A percentile compares a stretch with the other conserved stretches of the same genome.
Conservation (phyloP, 2,113 vertebrate genomes). For the Urocitellus parryii region DNA sequence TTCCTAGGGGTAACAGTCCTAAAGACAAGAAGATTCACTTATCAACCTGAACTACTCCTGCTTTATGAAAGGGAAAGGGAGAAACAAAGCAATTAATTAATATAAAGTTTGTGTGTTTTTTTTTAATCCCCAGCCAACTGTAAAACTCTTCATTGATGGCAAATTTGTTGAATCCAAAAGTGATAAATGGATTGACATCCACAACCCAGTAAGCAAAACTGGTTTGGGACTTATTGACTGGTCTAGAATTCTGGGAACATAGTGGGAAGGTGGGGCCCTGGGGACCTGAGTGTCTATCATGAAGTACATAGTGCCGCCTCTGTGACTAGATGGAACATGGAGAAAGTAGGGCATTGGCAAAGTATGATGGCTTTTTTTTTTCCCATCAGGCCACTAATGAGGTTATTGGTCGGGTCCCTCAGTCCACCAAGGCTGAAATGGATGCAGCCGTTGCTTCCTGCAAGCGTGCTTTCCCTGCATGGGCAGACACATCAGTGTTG, state of each 20-base stretch:
- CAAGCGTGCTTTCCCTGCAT: slow-evolving; percentile 91
- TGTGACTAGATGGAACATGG: not conserved
- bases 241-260: slow-evolving; percentile 2
- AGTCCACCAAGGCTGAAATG: slow-evolving; percentile 96
- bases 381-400: slow-evolving; percentile 94
- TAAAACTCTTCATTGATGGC: slow-evolving; percentile 98
- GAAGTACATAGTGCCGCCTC: not conserved
- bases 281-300: not conserved
- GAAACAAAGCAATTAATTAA: slow-evolving; percentile 53
- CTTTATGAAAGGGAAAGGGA: slow-evolving; percentile 7
- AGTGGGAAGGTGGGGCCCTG: not conserved
- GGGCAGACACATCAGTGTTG: slow-evolving; percentile 96
- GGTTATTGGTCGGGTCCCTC: slow-evolving; percentile 93
- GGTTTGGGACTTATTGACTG: not conserved
- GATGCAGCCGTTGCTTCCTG: slow-evolving; percentile 93
- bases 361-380: slow-evolving; percentile 58
- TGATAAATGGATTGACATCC: slow-evolving; percentile 96
- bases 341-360: not conserved
- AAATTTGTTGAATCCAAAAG: slow-evolving; percentile 97
- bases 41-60: slow-evolving; percentile 10
- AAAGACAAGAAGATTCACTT: not conserved
- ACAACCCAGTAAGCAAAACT: slow-evolving; percentile 95
- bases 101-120: not conserved
- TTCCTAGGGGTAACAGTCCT: not conserved
- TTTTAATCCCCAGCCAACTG: slow-evolving; percentile 90